A percentile compares a stretch with the other conserved stretches of the same genome.
Conservation (phyloP, 2,888 invertebrate genomes). For the Callosobruchus maculatus region DNA sequence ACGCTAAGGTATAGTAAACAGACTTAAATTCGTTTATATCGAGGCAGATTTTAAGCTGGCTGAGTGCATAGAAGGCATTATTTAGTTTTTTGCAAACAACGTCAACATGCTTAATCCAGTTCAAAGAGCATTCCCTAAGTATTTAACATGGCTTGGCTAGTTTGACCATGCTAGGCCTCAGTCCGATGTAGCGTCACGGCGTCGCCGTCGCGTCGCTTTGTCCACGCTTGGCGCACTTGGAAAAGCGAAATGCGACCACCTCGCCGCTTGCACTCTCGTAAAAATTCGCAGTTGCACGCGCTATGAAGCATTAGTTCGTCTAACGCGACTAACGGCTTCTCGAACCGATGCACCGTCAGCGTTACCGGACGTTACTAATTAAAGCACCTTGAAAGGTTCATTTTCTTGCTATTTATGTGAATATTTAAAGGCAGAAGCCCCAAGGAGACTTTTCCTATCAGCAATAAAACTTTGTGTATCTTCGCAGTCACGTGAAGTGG, state of each 20-base stretch:
- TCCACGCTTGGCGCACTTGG: background rate
- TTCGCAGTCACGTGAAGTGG: too few relatives aligned
- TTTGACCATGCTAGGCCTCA: background rate
- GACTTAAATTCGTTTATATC: too few relatives aligned
- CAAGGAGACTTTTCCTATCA: too few relatives aligned
- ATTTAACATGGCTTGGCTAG: background rate
- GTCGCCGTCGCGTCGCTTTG: background rate
- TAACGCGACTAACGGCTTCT: constrained; percentile 11
- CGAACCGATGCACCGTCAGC: background rate
- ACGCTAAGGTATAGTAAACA: too few relatives aligned
- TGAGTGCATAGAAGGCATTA: too few relatives aligned
- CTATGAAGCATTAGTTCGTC: constrained; percentile 5
- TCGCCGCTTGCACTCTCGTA: constrained; percentile 8
- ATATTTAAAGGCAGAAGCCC: too few relatives aligned
- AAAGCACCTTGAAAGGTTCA: background rate
- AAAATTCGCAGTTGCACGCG: constrained; percentile 16
- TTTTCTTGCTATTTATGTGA: background rate
- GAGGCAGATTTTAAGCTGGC: too few relatives aligned
- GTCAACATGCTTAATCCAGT: too few relatives aligned
- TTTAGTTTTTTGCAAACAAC: too few relatives aligned
- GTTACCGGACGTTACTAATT: background rate
- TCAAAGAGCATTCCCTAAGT: too few relatives aligned
- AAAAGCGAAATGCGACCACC: background rate
- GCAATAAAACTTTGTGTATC: too few relatives aligned
- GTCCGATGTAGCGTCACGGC: too few relatives aligned